These are phyloP conservation scores for Notocelia uddmanniana DNA, from an alignment of 2,888 invertebrate genomes.

Conservation along the genomic window DNA sequence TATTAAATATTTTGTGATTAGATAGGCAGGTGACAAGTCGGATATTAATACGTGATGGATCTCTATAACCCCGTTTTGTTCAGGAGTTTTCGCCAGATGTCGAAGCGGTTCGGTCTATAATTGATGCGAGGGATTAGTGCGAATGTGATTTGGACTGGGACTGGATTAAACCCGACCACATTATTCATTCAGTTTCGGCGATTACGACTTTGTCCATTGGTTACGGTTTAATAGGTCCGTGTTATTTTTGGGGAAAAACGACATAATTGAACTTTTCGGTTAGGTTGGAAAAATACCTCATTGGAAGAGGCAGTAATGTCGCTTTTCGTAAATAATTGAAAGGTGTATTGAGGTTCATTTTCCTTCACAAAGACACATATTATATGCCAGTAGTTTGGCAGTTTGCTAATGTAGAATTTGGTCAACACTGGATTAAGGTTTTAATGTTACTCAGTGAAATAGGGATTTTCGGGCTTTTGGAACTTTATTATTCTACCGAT, in stretches of 20 bases:
- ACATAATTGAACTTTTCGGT: neutral
- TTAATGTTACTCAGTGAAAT: neutral
- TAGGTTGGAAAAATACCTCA: neutral
- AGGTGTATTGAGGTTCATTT: neutral
- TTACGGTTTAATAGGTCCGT: conserved; percentile 66
- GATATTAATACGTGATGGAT: conserved; percentile 80
- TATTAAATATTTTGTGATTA: neutral
- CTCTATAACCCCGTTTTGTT: conserved; percentile 64
- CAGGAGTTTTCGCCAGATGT: conserved; percentile 57
- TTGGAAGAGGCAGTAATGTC: neutral
- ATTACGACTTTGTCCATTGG: conserved; percentile 70
- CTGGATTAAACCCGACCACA: conserved; percentile 65
- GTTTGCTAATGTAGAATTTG: neutral
- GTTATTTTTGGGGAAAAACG: neutral
- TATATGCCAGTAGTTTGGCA: conserved; percentile 52
- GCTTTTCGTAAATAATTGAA: neutral
- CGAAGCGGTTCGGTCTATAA: conserved; percentile 68
- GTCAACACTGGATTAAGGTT: neutral
- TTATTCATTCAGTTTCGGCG: conserved; percentile 70
- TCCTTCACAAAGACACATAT: conserved; percentile 44
- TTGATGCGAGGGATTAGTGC: conserved; percentile 69
- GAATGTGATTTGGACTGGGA: conserved; percentile 69
- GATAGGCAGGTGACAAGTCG: conserved; percentile 71
- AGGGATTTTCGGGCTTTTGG: neutral
- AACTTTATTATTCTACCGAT: neutral